Base-by-base conservation (phyloP, 2,797 vertebrate species). In the Acropternis orthonyx region DNA sequence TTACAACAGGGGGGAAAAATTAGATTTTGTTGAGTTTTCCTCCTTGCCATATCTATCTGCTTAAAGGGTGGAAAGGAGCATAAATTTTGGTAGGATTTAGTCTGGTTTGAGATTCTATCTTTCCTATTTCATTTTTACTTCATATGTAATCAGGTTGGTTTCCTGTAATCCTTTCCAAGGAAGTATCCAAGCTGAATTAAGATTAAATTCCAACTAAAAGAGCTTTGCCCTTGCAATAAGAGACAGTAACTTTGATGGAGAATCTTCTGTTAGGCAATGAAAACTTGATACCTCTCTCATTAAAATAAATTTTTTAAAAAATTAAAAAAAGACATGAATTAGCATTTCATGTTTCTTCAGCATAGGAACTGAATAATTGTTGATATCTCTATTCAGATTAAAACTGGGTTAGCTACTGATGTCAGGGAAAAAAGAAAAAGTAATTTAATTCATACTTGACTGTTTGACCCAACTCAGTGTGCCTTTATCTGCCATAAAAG, bases 381-480 rank as follows among this genome's bases (percentile, higher is more conserved):
- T 87, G 65, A 65, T 91, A 43, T 39, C 19, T 85, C 67, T 77
- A 9, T 72, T 95, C 74, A 80, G 26, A 89, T 87, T 71, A 82
- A 87, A 94, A 93, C 44, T 88, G 44, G 71, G 80, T 85, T 91
- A 92, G 65, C n/a, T 94, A 46, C 34, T 71, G 79, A 54, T n/a
- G 41, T 89, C 81, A 83, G 36, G 5, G 19, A 27, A 80, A 65
- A 37, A 21, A 34, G 67, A 39, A 55, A 2, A 27, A 67, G 28
- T 59, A 10, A 82, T 93, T 90, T 85, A 76, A 71, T 85, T 95
- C 39, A 66, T 24, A n/a, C 37, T 88, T 83, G 90, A 44, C 58
- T 80, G 27, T 94, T 78, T 89, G 90, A 85, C 92, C 86, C 46
- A 87, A 54, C 28, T 89, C 49, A 51, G 2, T 24, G 13, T 74